Percentiles rank a stretch among this genome's conserved stretches.
phyloP scores from a whole-genome alignment of 2,797 vertebrate genomes.

The Meda fulgida region DNA sequence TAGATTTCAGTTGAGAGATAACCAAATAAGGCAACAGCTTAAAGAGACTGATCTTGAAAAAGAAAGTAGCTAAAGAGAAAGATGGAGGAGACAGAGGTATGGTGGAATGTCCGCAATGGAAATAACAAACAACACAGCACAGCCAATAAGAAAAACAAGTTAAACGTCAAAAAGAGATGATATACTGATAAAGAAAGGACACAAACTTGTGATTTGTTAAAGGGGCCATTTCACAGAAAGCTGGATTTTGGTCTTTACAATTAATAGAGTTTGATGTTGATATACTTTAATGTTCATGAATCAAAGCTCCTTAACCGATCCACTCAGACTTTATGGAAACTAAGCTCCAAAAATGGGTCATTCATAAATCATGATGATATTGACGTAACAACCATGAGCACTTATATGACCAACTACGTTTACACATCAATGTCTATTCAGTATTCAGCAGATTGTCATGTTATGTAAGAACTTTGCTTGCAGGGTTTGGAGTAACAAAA shows the following conservation, averaged over 20 bases:
- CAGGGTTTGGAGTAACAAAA: too few species aligned
- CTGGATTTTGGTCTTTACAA: neutral
- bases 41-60: slow-evolving; percentile 23
- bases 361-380: neutral
- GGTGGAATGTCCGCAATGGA: slow-evolving; percentile 34
- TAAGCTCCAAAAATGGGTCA: neutral
- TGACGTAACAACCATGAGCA: neutral
- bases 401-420: neutral
- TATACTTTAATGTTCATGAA: neutral
- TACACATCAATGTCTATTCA: neutral
- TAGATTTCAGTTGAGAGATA: slow-evolving; percentile 44
- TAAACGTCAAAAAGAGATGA: neutral
- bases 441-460: neutral
- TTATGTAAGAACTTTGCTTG: neutral
- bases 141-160: neutral
- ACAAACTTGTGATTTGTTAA: neutral
- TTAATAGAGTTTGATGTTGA: neutral
- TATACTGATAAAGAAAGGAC: neutral
- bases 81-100: slow-evolving; percentile 48
- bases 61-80: slow-evolving; percentile 18
- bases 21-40: slow-evolving; percentile 58
- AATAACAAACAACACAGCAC: neutral
- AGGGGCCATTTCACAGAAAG: neutral
- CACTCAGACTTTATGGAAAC: neutral
- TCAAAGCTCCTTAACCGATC: neutral